These are phyloP conservation scores for Apostichopus japonicus DNA, from an alignment of 35 echinoderm and acorn worm genomes.

Conservation along the genomic window DNA sequence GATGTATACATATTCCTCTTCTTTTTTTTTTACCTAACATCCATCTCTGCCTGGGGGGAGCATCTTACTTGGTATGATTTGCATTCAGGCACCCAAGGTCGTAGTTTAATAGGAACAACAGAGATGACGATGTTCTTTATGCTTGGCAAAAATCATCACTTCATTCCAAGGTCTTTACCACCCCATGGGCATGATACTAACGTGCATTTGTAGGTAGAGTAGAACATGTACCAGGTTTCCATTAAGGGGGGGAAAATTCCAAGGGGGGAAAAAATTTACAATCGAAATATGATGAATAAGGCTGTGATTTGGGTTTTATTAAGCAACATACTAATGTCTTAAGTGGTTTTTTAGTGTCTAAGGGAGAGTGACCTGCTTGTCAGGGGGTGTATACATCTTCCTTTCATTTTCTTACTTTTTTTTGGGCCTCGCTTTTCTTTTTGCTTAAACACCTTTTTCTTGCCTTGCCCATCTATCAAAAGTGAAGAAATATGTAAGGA, in stretches of 20 bases:
- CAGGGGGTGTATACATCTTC: too few relatives aligned
- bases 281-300: background rate
- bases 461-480: too few relatives aligned
- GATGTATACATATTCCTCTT: background rate
- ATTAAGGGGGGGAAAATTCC: background rate
- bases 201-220: background rate
- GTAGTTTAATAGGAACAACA: background rate
- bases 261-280: background rate
- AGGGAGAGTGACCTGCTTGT: background rate
- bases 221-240: background rate
- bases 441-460: too few relatives aligned
- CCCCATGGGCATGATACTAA: constrained; percentile 2
- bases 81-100: background rate
- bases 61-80: background rate
- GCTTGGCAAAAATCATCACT: background rate
- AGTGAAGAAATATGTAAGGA: too few relatives aligned
- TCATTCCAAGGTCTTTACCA: background rate
- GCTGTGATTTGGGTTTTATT: background rate
- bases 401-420: too few relatives aligned
- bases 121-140: background rate
- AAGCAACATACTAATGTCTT: background rate
- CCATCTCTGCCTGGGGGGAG: background rate
- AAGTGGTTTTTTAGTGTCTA: background rate
- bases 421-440: too few relatives aligned
- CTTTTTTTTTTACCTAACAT: background rate